These are phyloP conservation scores for Ceyx cyanopectus DNA, from an alignment of 2,113 vertebrate species.

Conservation along the genomic window DNA sequence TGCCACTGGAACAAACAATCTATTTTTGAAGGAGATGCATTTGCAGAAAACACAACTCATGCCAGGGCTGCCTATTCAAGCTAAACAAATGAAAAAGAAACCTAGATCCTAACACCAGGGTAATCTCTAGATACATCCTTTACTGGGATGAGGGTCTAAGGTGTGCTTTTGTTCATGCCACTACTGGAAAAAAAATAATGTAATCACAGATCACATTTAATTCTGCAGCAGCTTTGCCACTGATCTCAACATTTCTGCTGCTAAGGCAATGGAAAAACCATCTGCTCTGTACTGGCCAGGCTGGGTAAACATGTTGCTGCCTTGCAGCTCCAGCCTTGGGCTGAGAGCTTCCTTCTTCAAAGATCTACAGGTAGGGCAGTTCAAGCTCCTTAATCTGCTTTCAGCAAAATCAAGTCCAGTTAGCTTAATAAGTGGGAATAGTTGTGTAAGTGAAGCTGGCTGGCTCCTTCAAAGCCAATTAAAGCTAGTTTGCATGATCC, in stretches of 20 bases:
- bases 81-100: neutral
- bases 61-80: neutral
- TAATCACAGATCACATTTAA: neutral
- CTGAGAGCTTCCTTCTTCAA: neutral
- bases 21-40: neutral
- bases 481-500: neutral
- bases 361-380: neutral
- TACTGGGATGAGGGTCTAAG: neutral
- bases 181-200: neutral
- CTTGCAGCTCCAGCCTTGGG: neutral
- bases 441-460: neutral
- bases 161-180: neutral
- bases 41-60: neutral
- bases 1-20: neutral
- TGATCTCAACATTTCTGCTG: neutral
- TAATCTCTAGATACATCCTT: neutral
- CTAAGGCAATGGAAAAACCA: accelerated
- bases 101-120: neutral
- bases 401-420: neutral
- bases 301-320: neutral
- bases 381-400: neutral
- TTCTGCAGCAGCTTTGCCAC: neutral
- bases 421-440: neutral
- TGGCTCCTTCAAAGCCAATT: neutral
- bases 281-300: neutral